Conservation (phyloP, 2,797 vertebrate genomes). For the Bryconaethiops microstoma region DNA sequence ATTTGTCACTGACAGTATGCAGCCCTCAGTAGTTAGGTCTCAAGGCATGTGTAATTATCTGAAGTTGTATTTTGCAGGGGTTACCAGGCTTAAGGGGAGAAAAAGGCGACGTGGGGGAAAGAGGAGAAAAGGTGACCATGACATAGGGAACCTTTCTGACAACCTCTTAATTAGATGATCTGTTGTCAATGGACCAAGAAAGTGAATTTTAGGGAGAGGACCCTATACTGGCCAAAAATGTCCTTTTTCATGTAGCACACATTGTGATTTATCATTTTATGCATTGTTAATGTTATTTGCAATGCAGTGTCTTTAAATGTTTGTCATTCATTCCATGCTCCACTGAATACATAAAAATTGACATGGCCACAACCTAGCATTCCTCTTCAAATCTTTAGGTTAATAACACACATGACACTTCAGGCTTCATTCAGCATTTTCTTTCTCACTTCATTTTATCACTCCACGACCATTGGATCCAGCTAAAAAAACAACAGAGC, state of each 20-base stretch:
- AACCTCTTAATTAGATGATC: constrained; percentile 63
- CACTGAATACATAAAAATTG: not conserved
- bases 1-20: constrained; percentile 24
- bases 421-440: constrained; percentile 68
- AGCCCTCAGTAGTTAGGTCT: constrained; percentile 31
- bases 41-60: constrained; percentile 61
- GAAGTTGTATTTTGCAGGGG: constrained; percentile 89
- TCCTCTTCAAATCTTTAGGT: not conserved
- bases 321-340: not conserved
- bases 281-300: constrained; percentile 5
- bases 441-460: constrained; percentile 58
- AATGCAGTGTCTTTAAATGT: not conserved
- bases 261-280: not conserved
- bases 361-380: not conserved
- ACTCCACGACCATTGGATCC: constrained; percentile 56
- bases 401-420: constrained; percentile 5
- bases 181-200: constrained; percentile 83
- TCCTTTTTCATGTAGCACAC: not conserved
- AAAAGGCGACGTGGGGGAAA: constrained; percentile 96
- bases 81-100: constrained; percentile 96
- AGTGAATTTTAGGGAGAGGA: constrained; percentile 35
- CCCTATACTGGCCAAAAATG: constrained; percentile 4
- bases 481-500: constrained; percentile 52
- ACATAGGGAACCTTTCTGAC: constrained; percentile 67
- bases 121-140: constrained; percentile 96